Conservation (phyloP, 1,140 invertebrate species). For the Lepidurus apus region DNA sequence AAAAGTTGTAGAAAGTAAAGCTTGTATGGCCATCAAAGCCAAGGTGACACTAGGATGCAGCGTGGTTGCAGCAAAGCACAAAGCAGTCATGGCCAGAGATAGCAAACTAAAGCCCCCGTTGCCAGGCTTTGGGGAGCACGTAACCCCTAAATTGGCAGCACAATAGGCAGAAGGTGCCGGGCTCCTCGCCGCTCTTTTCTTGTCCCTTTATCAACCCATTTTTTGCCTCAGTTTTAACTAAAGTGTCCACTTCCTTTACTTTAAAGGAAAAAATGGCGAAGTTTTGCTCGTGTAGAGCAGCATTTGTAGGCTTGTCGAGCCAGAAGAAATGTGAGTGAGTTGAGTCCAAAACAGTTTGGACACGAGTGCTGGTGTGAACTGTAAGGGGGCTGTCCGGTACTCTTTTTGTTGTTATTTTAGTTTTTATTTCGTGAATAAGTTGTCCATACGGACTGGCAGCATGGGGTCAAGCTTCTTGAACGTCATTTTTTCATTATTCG, state of each 20-base stretch:
- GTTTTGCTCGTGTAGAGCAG: neutral
- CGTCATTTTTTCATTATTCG: neutral
- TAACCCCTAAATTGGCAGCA: neutral
- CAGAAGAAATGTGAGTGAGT: too few species aligned
- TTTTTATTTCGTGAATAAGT: too few species aligned
- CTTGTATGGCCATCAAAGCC: neutral
- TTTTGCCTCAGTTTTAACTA: neutral
- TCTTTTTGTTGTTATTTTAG: too few species aligned
- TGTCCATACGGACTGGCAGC: too few species aligned
- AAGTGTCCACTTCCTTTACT: too few species aligned
- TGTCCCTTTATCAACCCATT: slow-evolving; percentile 1
- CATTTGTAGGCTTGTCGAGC: too few species aligned
- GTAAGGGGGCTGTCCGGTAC: too few species aligned
- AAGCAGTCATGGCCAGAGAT: slow-evolving; percentile 18
- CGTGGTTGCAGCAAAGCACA: neutral
- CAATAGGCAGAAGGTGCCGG: neutral
- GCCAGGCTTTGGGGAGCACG: neutral
- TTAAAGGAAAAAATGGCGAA: neutral
- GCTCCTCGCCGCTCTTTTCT: neutral
- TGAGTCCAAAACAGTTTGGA: too few species aligned
- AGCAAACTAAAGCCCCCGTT: slow-evolving; percentile 12
- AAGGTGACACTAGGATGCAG: neutral
- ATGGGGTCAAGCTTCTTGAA: too few species aligned
- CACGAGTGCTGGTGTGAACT: too few species aligned
- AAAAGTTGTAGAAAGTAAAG: neutral